Conservation (phyloP, 2,113 vertebrate genomes). For the Hymenochirus boettgeri region DNA sequence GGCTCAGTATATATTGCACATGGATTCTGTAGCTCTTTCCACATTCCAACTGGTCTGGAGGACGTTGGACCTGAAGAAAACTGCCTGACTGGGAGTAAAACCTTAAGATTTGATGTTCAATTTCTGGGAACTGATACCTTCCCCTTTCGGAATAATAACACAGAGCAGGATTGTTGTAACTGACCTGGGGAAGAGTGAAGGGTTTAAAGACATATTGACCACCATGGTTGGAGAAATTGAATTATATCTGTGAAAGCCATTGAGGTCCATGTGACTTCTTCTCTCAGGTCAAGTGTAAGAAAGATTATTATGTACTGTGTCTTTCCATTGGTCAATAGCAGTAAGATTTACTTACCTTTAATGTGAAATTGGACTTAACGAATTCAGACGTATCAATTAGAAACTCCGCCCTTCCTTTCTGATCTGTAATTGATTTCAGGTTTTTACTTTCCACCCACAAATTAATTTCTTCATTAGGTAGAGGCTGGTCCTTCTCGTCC, state of each 20-base stretch:
- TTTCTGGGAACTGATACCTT: slow-evolving; percentile 11
- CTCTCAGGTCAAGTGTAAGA: too few relatives aligned
- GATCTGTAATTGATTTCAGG: background rate
- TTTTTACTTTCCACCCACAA: background rate
- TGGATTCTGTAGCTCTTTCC: slow-evolving; percentile 44
- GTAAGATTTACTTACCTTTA: background rate
- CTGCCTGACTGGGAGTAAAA: slow-evolving; percentile 62
- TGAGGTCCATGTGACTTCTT: too few relatives aligned
- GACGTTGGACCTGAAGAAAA: slow-evolving; percentile 54
- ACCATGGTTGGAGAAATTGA: too few relatives aligned
- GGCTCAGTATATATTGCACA: slow-evolving; percentile 50
- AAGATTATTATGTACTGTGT: background rate
- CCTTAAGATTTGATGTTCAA: slow-evolving; percentile 34
- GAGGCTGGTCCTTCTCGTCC: background rate
- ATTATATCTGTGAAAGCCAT: too few relatives aligned
- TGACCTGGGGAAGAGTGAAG: background rate
- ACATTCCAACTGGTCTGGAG: slow-evolving; percentile 50
- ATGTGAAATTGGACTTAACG: background rate
- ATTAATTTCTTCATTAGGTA: background rate
- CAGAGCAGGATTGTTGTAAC: background rate
- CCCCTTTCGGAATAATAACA: slow-evolving; percentile 50
- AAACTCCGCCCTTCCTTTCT: background rate
- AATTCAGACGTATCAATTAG: background rate
- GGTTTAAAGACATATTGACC: too few relatives aligned
- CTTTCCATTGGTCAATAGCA: background rate